These are phyloP conservation scores for Lipophrys pholis DNA, from an alignment of 2,113 vertebrate genomes.

Conservation along the genomic window DNA sequence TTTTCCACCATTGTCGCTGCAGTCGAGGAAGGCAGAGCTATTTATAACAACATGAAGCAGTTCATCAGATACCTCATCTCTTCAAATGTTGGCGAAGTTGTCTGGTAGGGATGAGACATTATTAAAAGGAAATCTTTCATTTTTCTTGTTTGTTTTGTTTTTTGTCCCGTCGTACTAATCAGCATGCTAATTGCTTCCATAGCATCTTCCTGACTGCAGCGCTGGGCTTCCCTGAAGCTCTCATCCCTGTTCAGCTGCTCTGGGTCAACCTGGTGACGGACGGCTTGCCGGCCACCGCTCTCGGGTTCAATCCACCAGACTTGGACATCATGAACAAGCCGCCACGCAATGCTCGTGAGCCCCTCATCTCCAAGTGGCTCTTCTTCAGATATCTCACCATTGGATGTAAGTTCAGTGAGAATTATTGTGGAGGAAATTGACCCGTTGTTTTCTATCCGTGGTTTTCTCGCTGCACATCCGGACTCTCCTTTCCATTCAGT, in stretches of 20 bases:
- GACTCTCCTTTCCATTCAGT: too few relatives aligned
- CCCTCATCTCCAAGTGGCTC: constrained; percentile 98
- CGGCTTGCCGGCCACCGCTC: constrained; percentile 94
- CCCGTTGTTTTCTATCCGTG: background rate
- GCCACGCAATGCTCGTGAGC: constrained; percentile 96
- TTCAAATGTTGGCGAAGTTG: constrained; percentile 98
- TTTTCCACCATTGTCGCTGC: constrained; percentile 97
- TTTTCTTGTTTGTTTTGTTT: background rate
- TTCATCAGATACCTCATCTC: constrained; percentile 99
- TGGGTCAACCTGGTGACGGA: constrained; percentile 99
- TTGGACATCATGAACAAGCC: constrained; percentile 98
- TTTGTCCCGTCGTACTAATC: background rate
- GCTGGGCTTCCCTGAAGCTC: constrained; percentile 96
- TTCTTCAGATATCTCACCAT: constrained; percentile 98
- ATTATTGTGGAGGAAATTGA: background rate
- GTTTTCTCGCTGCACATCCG: too few relatives aligned
- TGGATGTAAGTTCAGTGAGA: constrained; percentile 88
- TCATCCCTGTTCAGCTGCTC: constrained; percentile 96
- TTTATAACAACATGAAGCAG: constrained; percentile 99
- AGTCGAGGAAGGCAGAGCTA: constrained; percentile 97
- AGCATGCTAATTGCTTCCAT: constrained; percentile 15
- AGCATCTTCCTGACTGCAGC: constrained; percentile 99
- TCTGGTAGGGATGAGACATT: constrained; percentile 86
- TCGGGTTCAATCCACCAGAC: constrained; percentile 98
- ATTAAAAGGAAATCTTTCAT: background rate